A percentile compares a stretch with the other conserved stretches of the same genome.
Conservation (phyloP, 1,140 invertebrate genomes). For the Hormaphis cornu region DNA sequence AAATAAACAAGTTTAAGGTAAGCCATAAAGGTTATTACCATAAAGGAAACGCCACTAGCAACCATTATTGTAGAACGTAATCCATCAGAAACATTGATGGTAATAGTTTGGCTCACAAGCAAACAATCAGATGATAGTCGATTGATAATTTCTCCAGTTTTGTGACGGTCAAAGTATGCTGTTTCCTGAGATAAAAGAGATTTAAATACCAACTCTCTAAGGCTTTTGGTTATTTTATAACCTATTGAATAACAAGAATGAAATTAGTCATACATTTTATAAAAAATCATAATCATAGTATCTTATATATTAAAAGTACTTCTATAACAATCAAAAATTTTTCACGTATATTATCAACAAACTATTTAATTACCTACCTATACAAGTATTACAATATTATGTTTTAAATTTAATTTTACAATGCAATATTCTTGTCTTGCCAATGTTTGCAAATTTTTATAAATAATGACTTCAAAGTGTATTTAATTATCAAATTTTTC, state of each 20-base stretch:
- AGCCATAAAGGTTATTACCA: slow-evolving; percentile 52
- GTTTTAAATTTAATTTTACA: no score
- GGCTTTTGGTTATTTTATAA: slow-evolving; percentile 71
- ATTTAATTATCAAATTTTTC: neutral
- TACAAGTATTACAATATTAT: no score
- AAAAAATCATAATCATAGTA: no score
- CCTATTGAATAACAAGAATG: slow-evolving; percentile 45
- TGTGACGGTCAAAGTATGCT: slow-evolving; percentile 85
- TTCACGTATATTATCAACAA: no score
- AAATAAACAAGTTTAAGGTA: neutral
- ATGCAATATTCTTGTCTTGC: no score
- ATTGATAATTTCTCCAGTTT: slow-evolving; percentile 92
- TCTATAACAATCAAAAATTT: no score
- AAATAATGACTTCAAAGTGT: neutral
- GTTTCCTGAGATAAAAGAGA: slow-evolving; percentile 84
- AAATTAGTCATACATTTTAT: no score
- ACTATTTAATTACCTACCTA: no score
- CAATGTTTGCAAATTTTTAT: no score
- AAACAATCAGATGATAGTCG: slow-evolving; percentile 80
- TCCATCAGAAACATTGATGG: slow-evolving; percentile 90
- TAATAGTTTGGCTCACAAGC: slow-evolving; percentile 82
- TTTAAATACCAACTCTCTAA: slow-evolving; percentile 72
- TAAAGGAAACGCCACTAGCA: slow-evolving; percentile 78
- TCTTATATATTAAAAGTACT: no score
- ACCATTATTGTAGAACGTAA: slow-evolving; percentile 76